Percentiles rank a stretch among this genome's conserved stretches.
Conservation (phyloP, 2,888 invertebrate species). For the Chrysopilus asiliformis region DNA sequence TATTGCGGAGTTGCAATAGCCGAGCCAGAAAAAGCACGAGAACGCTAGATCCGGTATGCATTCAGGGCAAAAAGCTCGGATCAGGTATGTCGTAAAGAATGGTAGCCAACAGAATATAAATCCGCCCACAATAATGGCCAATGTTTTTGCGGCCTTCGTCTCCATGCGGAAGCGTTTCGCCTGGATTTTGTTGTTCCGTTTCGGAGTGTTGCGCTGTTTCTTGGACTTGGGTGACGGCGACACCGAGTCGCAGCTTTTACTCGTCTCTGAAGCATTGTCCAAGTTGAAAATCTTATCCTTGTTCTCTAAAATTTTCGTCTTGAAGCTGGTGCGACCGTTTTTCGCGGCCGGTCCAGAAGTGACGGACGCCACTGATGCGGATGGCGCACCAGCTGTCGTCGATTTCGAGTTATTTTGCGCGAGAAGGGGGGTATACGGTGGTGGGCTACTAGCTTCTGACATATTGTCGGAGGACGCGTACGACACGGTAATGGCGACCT, state of each 20-base stretch:
- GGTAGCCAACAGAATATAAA: conserved; percentile 96
- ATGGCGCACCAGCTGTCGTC: no score
- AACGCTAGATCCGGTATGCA: conserved; percentile 79
- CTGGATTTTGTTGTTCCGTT: conserved; percentile 77
- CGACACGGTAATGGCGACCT: conserved; percentile 70
- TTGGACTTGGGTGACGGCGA: conserved; percentile 3
- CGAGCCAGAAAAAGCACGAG: conserved; percentile 91
- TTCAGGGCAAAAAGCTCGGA: conserved; percentile 73
- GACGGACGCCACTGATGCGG: no score
- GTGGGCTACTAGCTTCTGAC: conserved; percentile 24
- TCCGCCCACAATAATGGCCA: conserved; percentile 93
- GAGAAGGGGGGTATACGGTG: no score
- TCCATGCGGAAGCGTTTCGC: conserved; percentile 88
- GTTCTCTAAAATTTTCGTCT: conserved; percentile 29
- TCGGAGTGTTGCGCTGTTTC: conserved; percentile 51
- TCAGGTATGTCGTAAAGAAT: conserved; percentile 89
- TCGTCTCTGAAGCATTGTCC: conserved; percentile 15
- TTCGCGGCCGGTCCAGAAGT: neutral
- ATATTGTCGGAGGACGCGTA: conserved; percentile 69
- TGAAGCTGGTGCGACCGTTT: conserved; percentile 25
- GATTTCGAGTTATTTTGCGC: no score
- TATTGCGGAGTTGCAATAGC: conserved; percentile 92
- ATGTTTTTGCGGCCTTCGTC: conserved; percentile 91
- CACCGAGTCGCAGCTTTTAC: neutral
- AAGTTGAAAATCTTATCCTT: conserved; percentile 31